Evolutionary conservation across 2,888 invertebrate genomes (phyloP).

Genomic region (Dryobotodes eremita): DNA sequence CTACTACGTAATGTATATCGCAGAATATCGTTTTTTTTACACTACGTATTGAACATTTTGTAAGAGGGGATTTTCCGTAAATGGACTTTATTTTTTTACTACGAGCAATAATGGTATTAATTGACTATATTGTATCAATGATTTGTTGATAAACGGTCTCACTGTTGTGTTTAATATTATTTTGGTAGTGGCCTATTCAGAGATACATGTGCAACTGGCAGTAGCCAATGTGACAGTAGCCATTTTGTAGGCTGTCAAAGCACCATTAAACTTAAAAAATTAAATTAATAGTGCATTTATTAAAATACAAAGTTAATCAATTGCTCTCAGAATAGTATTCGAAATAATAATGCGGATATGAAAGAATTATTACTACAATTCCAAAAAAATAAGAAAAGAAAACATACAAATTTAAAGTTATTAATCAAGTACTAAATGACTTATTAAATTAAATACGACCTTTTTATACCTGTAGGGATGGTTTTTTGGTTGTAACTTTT

Average conservation of each 20-base stretch:
- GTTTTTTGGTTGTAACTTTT: neutral
- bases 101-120: neutral
- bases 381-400: neutral
- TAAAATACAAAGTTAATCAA: neutral
- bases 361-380: neutral
- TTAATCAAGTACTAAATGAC: neutral
- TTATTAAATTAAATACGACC: neutral
- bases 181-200: constrained; percentile 2
- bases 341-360: neutral
- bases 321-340: neutral
- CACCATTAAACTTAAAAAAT: too few relatives aligned
- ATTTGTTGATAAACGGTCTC: neutral
- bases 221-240: too few relatives aligned
- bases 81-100: too few relatives aligned
- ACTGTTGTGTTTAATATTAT: neutral
- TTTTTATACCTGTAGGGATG: neutral
- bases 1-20: constrained; percentile 1
- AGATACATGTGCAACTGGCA: neutral
- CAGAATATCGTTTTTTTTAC: neutral
- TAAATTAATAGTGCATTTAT: neutral
- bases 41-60: neutral
- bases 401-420: neutral
- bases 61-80: neutral
- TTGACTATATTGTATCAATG: neutral
- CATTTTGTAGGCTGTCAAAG: constrained; percentile 3